Percentiles rank a stretch among this genome's conserved stretches.
Evolutionary conservation across 2,113 vertebrate genomes (phyloP).

Genomic region (Ptilonorhynchus violaceus): DNA sequence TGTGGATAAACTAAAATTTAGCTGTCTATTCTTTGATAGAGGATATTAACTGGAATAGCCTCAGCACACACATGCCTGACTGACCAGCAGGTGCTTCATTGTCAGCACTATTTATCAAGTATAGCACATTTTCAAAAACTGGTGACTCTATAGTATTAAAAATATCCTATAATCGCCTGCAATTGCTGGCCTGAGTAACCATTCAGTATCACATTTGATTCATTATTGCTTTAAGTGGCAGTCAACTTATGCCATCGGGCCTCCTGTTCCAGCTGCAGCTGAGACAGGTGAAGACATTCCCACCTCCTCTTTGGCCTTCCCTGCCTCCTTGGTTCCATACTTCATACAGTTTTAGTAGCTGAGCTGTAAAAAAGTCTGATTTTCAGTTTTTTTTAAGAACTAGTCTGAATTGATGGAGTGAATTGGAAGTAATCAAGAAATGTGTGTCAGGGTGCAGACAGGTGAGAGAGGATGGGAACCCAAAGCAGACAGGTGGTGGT

Average conservation of each 20-base stretch:
- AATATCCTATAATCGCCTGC: neutral
- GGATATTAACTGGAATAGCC: neutral
- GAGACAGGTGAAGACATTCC: neutral
- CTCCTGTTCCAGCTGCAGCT: neutral
- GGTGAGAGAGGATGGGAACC: neutral
- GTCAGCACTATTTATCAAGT: neutral
- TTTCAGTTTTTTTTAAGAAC: neutral
- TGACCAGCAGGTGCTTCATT: neutral
- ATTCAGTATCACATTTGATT: neutral
- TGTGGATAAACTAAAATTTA: neutral
- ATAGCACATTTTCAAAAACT: neutral
- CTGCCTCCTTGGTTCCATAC: neutral
- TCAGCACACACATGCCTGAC: neutral
- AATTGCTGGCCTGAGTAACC: neutral
- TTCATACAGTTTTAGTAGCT: neutral
- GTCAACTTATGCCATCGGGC: fast-evolving
- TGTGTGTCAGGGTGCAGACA: neutral
- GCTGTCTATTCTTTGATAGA: neutral
- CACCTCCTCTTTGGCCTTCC: neutral
- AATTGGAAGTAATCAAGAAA: neutral
- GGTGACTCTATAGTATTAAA: neutral
- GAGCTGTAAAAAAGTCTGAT: neutral
- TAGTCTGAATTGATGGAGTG: neutral
- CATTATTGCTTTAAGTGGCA: neutral
- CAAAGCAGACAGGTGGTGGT: neutral